phyloP scores from a whole-genome alignment of 2,888 invertebrate species.

The Tolmerus cingulatus region DNA sequence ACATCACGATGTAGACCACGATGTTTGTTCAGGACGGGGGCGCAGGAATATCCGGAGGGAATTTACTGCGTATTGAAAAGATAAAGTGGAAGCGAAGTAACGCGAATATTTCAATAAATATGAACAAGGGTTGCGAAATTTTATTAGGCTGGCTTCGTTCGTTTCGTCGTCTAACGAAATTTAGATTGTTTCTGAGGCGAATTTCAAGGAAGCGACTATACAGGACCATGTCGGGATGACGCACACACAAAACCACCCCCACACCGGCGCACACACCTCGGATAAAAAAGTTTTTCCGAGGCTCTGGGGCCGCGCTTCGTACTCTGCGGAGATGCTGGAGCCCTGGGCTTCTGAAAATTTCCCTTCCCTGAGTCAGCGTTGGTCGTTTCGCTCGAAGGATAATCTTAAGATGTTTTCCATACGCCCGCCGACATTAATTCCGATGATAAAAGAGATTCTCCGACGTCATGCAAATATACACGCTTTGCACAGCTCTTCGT shows the following conservation, averaged over 20 bases:
- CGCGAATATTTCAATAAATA: constrained; percentile 18
- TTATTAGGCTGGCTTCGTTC: constrained; percentile 7
- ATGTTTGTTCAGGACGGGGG: not conserved
- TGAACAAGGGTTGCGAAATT: constrained; percentile 8
- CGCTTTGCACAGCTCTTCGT: not conserved
- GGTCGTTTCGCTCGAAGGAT: not conserved
- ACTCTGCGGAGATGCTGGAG: not conserved
- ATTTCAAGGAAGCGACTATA: not conserved
- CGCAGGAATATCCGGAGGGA: not conserved
- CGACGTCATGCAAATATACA: constrained; percentile 20
- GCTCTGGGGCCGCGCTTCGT: not conserved
- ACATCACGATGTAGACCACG: not conserved
- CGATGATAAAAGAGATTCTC: constrained; percentile 24
- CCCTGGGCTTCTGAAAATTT: not conserved
- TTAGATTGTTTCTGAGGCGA: not conserved
- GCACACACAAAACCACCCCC: not conserved
- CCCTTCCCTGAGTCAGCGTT: not conserved
- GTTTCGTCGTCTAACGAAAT: not conserved
- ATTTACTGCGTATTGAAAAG: constrained; percentile 12
- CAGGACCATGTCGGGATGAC: not conserved
- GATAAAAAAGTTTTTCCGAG: not conserved
- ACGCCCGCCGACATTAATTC: constrained; percentile 6
- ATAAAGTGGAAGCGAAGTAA: constrained; percentile 3
- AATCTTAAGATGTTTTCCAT: constrained; percentile 18
- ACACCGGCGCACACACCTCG: not conserved